A percentile compares a stretch with the other conserved stretches of the same genome.
phyloP scores from a whole-genome alignment of 2,113 vertebrate genomes.

The Rana temporaria region DNA sequence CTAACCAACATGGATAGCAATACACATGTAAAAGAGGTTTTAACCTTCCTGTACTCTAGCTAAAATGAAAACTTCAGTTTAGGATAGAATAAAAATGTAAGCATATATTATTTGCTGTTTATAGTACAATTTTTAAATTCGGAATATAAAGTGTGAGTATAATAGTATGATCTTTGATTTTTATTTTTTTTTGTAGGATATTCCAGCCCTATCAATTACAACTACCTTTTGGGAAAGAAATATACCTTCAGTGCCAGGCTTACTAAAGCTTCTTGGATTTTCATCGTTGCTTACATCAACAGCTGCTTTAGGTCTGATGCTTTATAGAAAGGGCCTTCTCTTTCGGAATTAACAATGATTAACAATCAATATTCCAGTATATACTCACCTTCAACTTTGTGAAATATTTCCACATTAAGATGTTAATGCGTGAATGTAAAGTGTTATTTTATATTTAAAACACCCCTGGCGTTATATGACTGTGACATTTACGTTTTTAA shows the following conservation, averaged over 20 bases:
- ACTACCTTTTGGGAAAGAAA: conserved; percentile 91
- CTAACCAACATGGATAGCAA: too few species aligned
- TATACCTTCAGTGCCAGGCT: conserved; percentile 85
- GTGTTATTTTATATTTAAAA: conserved; percentile 2
- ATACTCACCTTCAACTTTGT: neutral
- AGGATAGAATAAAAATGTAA: too few species aligned
- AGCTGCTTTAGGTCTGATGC: conserved; percentile 73
- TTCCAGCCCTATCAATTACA: conserved; percentile 81
- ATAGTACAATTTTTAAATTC: neutral
- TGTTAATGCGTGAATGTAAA: neutral
- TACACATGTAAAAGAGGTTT: too few species aligned
- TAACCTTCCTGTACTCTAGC: too few species aligned
- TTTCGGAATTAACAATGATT: conserved; percentile 64
- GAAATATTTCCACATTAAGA: conserved; percentile 18
- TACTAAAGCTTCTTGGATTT: conserved; percentile 82
- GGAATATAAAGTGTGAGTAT: neutral
- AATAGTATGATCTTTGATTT: neutral
- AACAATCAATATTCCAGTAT: neutral
- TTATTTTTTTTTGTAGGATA: conserved; percentile 75
- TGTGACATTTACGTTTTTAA: neutral
- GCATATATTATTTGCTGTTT: neutral
- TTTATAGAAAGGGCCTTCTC: conserved; percentile 83
- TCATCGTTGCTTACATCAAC: conserved; percentile 77
- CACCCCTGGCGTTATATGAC: neutral
- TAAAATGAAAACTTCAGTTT: too few species aligned